Evolutionary conservation across 2,888 invertebrate genomes (phyloP).

Genomic region (Dilophus febrilis): DNA sequence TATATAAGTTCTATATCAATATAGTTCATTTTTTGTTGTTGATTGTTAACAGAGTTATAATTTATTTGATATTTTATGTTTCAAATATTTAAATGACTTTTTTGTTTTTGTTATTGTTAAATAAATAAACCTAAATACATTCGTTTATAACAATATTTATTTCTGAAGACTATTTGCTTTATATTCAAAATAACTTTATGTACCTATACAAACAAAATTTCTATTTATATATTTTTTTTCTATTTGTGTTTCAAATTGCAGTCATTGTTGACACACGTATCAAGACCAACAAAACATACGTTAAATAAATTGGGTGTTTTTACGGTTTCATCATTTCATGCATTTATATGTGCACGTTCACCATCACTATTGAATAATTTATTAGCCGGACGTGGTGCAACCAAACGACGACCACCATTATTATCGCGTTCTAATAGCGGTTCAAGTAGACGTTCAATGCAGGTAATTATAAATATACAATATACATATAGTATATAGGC

Average conservation of each 20-base stretch:
- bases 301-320: slow-evolving; percentile 91
- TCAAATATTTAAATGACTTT: neutral
- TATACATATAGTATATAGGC: neutral
- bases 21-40: neutral
- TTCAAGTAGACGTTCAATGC: slow-evolving; percentile 72
- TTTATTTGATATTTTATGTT: neutral
- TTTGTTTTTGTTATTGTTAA: too few relatives aligned
- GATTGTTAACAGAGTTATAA: slow-evolving; percentile 1
- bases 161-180: too few relatives aligned
- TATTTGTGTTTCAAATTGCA: too few relatives aligned
- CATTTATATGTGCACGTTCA: slow-evolving; percentile 90
- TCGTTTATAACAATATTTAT: too few relatives aligned
- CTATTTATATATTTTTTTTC: too few relatives aligned
- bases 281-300: slow-evolving; percentile 84
- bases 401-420: slow-evolving; percentile 77
- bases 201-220: too few relatives aligned
- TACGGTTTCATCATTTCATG: slow-evolving; percentile 95
- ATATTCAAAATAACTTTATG: too few relatives aligned
- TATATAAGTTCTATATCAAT: too few relatives aligned
- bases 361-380: slow-evolving; percentile 84
- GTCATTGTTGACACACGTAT: slow-evolving; percentile 89
- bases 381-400: slow-evolving; percentile 77
- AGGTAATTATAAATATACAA: slow-evolving; percentile 34
- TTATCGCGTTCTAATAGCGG: slow-evolving; percentile 78
- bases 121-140: too few relatives aligned